Percentiles rank a stretch among this genome's conserved stretches.
phyloP scores from a whole-genome alignment of 2,797 vertebrate genomes.

The Echiichthys vipera region DNA sequence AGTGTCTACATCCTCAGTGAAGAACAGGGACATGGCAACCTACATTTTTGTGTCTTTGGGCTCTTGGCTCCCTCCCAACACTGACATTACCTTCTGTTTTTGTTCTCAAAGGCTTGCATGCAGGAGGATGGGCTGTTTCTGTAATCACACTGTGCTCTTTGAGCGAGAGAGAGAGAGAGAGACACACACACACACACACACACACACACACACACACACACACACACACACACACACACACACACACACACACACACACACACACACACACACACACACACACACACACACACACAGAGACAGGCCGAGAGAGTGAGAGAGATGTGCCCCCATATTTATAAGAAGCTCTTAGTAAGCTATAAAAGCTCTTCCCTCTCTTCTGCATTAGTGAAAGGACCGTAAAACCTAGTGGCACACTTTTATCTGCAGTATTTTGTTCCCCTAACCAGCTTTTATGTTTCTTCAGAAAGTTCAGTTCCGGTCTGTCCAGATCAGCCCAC shows the following conservation, averaged over 20 bases:
- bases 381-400: constrained; percentile 57
- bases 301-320: constrained; percentile 23
- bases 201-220: too few species aligned
- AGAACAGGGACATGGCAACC: constrained; percentile 74
- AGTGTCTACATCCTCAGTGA: constrained; percentile 26
- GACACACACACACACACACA: not conserved
- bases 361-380: constrained; percentile 67
- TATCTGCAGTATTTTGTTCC: constrained; percentile 42
- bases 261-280: too few species aligned
- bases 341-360: constrained; percentile 64
- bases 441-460: constrained; percentile 40
- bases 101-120: constrained; percentile 59
- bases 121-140: constrained; percentile 57
- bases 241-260: not conserved
- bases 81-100: constrained; percentile 66
- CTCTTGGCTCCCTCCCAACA: constrained; percentile 65
- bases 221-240: not conserved
- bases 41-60: constrained; percentile 77
- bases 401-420: constrained; percentile 59
- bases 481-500: constrained; percentile 1
- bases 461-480: constrained; percentile 30
- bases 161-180: constrained; percentile 2
- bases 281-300: too few species aligned
- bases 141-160: constrained; percentile 54
- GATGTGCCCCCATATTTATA: constrained; percentile 44